A percentile compares a stretch with the other conserved stretches of the same genome.
Evolutionary conservation across 2,797 vertebrate species (phyloP).

Genomic region (Cyclopterus lumpus): DNA sequence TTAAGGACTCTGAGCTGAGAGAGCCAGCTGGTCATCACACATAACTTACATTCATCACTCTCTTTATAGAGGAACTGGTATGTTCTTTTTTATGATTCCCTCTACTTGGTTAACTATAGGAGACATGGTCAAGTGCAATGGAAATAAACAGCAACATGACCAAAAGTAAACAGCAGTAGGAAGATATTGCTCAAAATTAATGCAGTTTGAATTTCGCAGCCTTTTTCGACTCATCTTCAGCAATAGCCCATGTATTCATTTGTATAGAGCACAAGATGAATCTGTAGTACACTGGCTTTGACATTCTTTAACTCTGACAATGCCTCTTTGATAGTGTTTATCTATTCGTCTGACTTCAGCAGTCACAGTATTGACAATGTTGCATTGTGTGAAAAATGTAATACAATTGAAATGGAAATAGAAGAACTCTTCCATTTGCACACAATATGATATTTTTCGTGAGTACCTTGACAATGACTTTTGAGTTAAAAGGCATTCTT

Average conservation of each 20-base stretch:
- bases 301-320: slow-evolving; percentile 43
- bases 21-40: slow-evolving; percentile 3
- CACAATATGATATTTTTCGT: slow-evolving; percentile 39
- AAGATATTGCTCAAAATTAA: not conserved
- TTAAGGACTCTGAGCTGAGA: not conserved
- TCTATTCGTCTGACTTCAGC: slow-evolving; percentile 31
- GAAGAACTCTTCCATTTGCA: slow-evolving; percentile 48
- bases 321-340: slow-evolving; percentile 51
- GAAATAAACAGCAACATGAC: not conserved
- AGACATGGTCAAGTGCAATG: not conserved
- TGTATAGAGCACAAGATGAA: slow-evolving; percentile 22
- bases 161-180: not conserved
- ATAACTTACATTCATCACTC: not conserved
- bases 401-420: slow-evolving; percentile 11
- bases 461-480: slow-evolving; percentile 20
- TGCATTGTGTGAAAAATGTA: slow-evolving; percentile 56
- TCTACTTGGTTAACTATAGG: not conserved
- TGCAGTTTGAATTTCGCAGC: slow-evolving; percentile 4
- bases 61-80: not conserved
- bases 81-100: not conserved
- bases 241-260: slow-evolving; percentile 34
- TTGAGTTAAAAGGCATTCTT: slow-evolving; percentile 35
- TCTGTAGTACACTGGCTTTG: slow-evolving; percentile 37
- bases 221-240: slow-evolving; percentile 24
- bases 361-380: slow-evolving; percentile 56